Base-by-base conservation (phyloP, 2,888 invertebrate species). In the Serrognathus titanus region DNA sequence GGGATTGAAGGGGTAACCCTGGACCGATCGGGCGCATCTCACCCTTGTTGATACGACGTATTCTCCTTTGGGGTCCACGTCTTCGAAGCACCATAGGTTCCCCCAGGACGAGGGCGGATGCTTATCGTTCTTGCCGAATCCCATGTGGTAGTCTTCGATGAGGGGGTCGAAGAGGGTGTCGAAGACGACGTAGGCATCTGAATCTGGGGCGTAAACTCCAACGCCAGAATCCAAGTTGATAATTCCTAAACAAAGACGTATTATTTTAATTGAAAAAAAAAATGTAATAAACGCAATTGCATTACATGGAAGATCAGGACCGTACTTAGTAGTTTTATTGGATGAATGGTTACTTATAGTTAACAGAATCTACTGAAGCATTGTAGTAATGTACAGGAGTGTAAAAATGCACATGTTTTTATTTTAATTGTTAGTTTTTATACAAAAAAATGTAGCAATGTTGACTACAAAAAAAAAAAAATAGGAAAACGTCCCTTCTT, bases 1-100 rank as follows among this genome's bases (percentile, higher is more conserved):
- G n/a, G 87, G 86, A 78, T 86, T 86, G 77, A 88, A 86, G 9
- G 86, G 85, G 71, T 82, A 87, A 57, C 84, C 85, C 61, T 77
- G 72, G 48, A 82, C 59, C 45, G 83, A 83, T 65, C 88, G 80
- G 41, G 85, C 87, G 70, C 85, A 85, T 57, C 87, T 79, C 36
- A 88, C 82, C 66, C 88, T 81, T 51, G 86, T 88, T 13, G 86
- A 85, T 70, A 87, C 79, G 60, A 90, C 81, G 74, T 79, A 85
- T 62, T 83, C 71, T 31, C 75, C 77, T 11, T 71, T 71, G 2
- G 87, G 85, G 74, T 88, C 87, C 57, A 88, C 75, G 71, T 86
- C 82, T 55, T 67, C 63, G 79, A 80, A 13, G 2, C 77, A 73
- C 60, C 75, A 73, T n/a, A 81, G 67, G 66, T 85, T 79, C 47